Base-by-base conservation (phyloP, 2,888 invertebrate genomes). In the Lacanobia oleracea region DNA sequence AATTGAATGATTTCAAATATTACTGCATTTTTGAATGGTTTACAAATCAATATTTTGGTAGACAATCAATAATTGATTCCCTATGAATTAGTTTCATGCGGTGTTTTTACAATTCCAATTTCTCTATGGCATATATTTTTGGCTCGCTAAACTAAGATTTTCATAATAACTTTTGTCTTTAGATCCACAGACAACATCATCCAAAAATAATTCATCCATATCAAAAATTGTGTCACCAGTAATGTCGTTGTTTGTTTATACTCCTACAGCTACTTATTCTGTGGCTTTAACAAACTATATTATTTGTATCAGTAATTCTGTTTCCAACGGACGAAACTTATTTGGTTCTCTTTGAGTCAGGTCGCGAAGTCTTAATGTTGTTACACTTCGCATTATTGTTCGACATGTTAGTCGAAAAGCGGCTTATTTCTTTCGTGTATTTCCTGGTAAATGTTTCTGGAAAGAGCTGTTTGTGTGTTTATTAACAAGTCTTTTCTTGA, bases 231-330 rank as follows among this genome's bases (percentile, higher is more conserved):
- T 50, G 53, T 63, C 33, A 16, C n/a, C 21, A n/a, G 0, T 43
- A n/a, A 79, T 45, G 72, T 21, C 23, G 14, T 53, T 79, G 72
- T 75, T 51, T 23, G 50, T 61, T 16, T 54, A n/a, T 40, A 2
- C 40, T 53, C 16, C 10, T 0, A 16, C n/a, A 18, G 4, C 27
- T 21, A 43, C 27, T 5, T 48, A 45, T 51, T 23, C 40, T 75
- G 48, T 48, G 79, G 59, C 50, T 51, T 57, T 40, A 18, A 62
- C 57, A 1, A 63, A 75, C 53, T 60, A 27, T 45, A 48, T 62
- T 80, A 48, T 62, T 80, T 16, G 51, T 48, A 51, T 53, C 68
- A 67, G 77, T 81, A 77, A 81, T 77, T 81, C 69, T 48, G 37
- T 77, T 68, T 61, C 33, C 54, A 27, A 75, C 23, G 50, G 40